A percentile compares a stretch with the other conserved stretches of the same genome.
Conservation (phyloP, 2,888 invertebrate genomes). For the Orthosia gothica region DNA sequence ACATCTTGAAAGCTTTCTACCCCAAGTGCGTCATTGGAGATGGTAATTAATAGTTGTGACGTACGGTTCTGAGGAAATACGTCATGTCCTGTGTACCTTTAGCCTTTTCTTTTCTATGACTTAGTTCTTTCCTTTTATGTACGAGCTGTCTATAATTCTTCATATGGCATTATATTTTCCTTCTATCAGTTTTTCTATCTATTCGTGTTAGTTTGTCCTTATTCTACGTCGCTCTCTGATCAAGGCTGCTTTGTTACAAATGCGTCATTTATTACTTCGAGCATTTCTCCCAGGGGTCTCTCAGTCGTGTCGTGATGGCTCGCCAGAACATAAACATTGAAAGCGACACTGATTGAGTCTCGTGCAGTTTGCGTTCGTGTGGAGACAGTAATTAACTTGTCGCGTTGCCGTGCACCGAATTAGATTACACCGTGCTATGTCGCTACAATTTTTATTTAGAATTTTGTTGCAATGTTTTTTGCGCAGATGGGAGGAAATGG, state of each 20-base stretch:
- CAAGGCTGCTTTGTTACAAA: slow-evolving; percentile 1
- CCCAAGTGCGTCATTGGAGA: slow-evolving; percentile 38
- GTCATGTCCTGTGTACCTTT: slow-evolving; percentile 11
- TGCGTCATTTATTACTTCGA: background rate
- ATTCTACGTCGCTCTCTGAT: background rate
- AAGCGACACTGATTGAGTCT: slow-evolving; percentile 62
- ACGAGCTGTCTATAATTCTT: background rate
- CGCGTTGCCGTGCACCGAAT: slow-evolving; percentile 56
- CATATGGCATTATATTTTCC: background rate
- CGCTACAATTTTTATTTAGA: slow-evolving; percentile 58
- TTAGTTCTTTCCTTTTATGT: background rate
- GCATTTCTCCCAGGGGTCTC: slow-evolving; percentile 17
- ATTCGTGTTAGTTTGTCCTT: background rate
- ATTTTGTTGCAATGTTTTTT: slow-evolving; percentile 29
- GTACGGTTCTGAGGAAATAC: slow-evolving; percentile 9
- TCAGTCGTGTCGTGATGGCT: slow-evolving; percentile 5
- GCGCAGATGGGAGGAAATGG: background rate
- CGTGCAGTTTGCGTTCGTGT: slow-evolving; percentile 45
- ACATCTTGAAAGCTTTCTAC: slow-evolving; percentile 30
- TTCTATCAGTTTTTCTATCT: background rate
- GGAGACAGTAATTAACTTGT: slow-evolving; percentile 60
- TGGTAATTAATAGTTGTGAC: slow-evolving; percentile 30
- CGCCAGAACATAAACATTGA: slow-evolving; percentile 52
- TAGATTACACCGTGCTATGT: slow-evolving; percentile 48
- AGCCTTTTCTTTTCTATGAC: background rate